Evolutionary conservation across 2,888 invertebrate genomes (phyloP).

Genomic region (Stenchaetothrips biformis): DNA sequence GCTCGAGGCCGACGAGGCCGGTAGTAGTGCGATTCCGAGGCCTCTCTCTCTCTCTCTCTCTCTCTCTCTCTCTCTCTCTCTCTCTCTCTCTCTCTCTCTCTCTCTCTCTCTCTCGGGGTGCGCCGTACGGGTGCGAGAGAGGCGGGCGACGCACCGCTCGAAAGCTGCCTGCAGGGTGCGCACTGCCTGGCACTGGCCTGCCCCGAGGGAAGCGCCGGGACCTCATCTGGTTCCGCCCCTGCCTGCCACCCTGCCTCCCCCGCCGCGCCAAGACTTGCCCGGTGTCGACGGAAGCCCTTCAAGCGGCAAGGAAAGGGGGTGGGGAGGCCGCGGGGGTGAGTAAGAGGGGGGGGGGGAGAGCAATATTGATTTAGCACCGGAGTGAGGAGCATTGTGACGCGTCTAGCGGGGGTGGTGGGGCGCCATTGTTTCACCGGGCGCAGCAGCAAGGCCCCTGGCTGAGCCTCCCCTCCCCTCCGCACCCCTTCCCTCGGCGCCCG

Average conservation of each 20-base stretch:
- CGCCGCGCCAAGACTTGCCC: not conserved
- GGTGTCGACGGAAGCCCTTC: slow-evolving; percentile 17
- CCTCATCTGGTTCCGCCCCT: slow-evolving; percentile 13
- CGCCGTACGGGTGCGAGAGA: too few relatives aligned
- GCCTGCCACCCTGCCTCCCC: not conserved
- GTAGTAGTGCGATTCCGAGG: too few relatives aligned
- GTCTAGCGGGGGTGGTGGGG: not conserved
- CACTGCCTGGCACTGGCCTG: not conserved
- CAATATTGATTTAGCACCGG: slow-evolving; percentile 24
- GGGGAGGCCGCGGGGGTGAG: not conserved
- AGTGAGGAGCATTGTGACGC: slow-evolving; percentile 20
- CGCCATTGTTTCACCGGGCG: slow-evolving; percentile 21
- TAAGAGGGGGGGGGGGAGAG: not conserved
- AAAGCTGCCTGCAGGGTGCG: not conserved
- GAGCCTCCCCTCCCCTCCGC: too few relatives aligned
- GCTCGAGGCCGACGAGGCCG: too few relatives aligned
- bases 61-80: too few relatives aligned
- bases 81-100: too few relatives aligned
- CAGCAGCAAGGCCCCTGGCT: too few relatives aligned
- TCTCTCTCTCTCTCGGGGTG: too few relatives aligned
- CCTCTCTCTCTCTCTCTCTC: too few relatives aligned
- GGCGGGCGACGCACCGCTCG: too few relatives aligned
- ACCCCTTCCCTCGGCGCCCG: too few relatives aligned
- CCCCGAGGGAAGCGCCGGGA: not conserved
- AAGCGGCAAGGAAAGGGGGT: not conserved